Conservation (phyloP, 2,888 invertebrate genomes). For the Latrodectus hesperus region DNA sequence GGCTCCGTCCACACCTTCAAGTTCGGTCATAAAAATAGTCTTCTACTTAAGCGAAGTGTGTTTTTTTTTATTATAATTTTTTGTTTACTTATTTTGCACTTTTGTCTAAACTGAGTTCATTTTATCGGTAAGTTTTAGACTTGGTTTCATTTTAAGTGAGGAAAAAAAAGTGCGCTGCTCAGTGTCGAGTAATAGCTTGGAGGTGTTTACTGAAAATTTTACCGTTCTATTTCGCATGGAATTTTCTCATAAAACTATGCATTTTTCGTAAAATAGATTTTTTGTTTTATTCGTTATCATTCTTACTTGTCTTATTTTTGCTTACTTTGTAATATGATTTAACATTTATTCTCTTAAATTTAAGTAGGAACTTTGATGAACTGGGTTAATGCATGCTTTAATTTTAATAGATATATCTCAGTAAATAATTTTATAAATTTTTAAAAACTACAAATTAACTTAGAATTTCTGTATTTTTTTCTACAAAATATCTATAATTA, state of each 20-base stretch:
- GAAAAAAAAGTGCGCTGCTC: background rate
- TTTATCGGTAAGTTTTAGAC: background rate
- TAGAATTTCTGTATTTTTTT: no score
- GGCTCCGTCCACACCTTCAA: slow-evolving; percentile 42
- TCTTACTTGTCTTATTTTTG: background rate
- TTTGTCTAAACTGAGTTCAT: no score
- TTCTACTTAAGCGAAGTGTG: slow-evolving; percentile 28
- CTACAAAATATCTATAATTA: no score
- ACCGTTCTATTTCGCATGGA: background rate
- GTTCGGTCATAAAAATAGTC: slow-evolving; percentile 48
- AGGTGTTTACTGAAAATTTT: background rate
- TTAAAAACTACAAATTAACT: no score
- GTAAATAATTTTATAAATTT: no score
- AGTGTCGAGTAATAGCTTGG: slow-evolving; percentile 3
- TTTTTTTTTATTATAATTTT: background rate
- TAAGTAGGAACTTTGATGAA: no score
- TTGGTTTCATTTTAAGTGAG: slow-evolving; percentile 21
- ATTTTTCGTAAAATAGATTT: background rate
- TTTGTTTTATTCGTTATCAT: background rate
- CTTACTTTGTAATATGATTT: background rate
- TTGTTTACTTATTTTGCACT: no score
- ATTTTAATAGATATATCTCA: no score
- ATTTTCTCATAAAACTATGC: background rate
- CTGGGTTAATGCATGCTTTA: no score
- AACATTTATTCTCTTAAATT: no score